A percentile compares a stretch with the other conserved stretches of the same genome.
These are phyloP conservation scores for Sander lucioperca DNA, from an alignment of 2,113 vertebrate genomes.

Conservation along the genomic window DNA sequence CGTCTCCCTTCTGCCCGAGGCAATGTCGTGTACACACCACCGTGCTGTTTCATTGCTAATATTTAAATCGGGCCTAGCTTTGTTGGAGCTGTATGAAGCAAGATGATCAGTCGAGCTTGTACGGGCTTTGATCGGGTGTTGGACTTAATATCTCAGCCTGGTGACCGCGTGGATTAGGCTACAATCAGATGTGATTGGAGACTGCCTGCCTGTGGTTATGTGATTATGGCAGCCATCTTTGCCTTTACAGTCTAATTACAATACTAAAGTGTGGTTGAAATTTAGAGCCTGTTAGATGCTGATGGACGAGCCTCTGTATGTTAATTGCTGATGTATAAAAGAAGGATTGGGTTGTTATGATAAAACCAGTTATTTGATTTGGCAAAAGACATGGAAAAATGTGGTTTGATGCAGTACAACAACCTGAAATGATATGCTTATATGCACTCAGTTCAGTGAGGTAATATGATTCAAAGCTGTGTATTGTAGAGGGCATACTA, in stretches of 20 bases:
- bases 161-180: conserved; percentile 39
- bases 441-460: background rate
- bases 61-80: background rate
- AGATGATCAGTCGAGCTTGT: background rate
- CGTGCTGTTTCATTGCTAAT: background rate
- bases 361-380: background rate
- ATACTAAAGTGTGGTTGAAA: conserved; percentile 30
- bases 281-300: conserved; percentile 1
- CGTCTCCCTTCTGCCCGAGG: background rate
- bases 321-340: background rate
- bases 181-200: conserved; percentile 40
- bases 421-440: background rate
- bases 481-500: background rate
- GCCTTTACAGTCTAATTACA: conserved; percentile 33
- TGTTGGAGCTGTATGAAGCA: background rate
- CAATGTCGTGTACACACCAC: background rate
- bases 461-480: background rate
- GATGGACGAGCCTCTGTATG: background rate
- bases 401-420: background rate
- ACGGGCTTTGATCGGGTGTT: conserved; percentile 21
- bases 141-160: conserved; percentile 6
- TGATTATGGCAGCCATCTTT: conserved; percentile 61
- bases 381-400: background rate
- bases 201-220: conserved; percentile 42
- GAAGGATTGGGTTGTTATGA: background rate